Evolutionary conservation across 2,888 invertebrate genomes (phyloP).

Genomic region (Priocnemis perturbator): DNA sequence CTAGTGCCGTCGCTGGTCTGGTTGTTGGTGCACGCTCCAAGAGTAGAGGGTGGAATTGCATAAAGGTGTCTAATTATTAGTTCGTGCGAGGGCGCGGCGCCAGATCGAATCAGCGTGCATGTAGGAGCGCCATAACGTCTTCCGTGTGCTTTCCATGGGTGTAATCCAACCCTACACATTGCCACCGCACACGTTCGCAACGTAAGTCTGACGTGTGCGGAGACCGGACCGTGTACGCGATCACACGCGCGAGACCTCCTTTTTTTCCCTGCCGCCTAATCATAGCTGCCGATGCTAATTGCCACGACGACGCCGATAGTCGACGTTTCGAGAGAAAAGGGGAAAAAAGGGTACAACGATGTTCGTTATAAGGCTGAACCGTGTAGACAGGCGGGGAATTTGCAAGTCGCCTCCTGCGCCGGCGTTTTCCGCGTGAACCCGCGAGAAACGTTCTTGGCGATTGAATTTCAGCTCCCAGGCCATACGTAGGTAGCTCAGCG

Average conservation of each 20-base stretch:
- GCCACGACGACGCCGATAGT: slow-evolving; percentile 3
- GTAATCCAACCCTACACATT: slow-evolving; percentile 28
- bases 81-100: slow-evolving; percentile 69
- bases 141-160: slow-evolving; percentile 57
- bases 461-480: neutral
- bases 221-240: neutral
- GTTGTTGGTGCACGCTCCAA: neutral
- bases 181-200: slow-evolving; percentile 26
- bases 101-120: slow-evolving; percentile 70
- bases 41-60: slow-evolving; percentile 54
- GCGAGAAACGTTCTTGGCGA: neutral
- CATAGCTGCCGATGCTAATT: slow-evolving; percentile 13
- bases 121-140: slow-evolving; percentile 66
- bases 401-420: neutral
- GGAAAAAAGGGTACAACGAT: too few relatives aligned
- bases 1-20: neutral
- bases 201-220: neutral
- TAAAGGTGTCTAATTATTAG: slow-evolving; percentile 71
- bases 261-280: neutral
- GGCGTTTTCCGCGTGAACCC: neutral
- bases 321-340: neutral
- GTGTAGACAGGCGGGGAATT: neutral
- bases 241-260: slow-evolving; percentile 7
- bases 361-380: too few relatives aligned
- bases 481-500: too few relatives aligned